Evolutionary conservation across 2,113 vertebrate genomes (phyloP), one percentile per base, ranked within the genome.

Genomic region (Dascyllus trimaculatus): DNA sequence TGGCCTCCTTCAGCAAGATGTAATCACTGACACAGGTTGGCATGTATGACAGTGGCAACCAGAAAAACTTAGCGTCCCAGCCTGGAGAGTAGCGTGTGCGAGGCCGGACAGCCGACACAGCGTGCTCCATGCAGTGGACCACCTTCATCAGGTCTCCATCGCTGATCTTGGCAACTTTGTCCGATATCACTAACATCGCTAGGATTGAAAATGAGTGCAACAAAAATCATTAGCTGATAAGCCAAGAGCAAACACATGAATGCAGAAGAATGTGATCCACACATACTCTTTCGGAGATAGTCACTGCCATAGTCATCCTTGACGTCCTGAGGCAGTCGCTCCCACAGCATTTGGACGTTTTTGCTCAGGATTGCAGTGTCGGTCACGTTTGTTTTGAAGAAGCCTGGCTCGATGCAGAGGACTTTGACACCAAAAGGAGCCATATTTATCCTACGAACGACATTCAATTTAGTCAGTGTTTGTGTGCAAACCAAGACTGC

Each of bases 1-100:
- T 58, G 72, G 75, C 86, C 29, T 90, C 69, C 63, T 58, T 86
- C 15, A 71, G 38, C 1, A 96, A 0, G 60, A 96, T 14, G 51
- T 84, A 91, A 58, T 96, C 95, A 11, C 66, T 49, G 14, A 96
- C 13, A 29, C 89, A 90, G 9, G 90, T 82, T 1, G 95, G 96
- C 88, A 95, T 89, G 64, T 95, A 97, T 1, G 95, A 96, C 45
- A 97, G 25, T 1, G 96, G 95, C 56, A 96, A 87, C 92, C 91
- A 96, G 73, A 96, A 89, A 11, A 97, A 26, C 88, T 96, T 97
- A 71, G 95, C 96, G 72, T 97, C 95, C 96, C 95, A 97, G 64
- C 96, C 95, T 0, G 95, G 81, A 1, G 94, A 87, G 48, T 97
- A 98, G 40, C 95, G 88, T 4, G 85, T 95, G 11, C 94, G 92